Conservation (phyloP, 2,113 vertebrate genomes). For the Carassius carassius region DNA sequence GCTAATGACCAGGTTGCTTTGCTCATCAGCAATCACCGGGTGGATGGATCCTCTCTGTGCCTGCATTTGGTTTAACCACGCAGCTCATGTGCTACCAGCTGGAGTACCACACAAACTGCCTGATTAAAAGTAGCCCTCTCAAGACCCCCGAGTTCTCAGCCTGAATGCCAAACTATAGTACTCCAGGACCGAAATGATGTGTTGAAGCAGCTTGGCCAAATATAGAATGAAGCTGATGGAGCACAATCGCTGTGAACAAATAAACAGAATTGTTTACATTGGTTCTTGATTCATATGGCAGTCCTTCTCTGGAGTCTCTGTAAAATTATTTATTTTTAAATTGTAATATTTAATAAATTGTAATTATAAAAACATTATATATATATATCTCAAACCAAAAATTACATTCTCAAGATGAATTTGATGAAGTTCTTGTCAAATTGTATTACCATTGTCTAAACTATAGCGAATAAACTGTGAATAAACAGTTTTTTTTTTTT, state of each 20-base stretch:
- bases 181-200: constrained; percentile 20
- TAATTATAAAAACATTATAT: too few relatives aligned
- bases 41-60: constrained; percentile 2
- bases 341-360: neutral
- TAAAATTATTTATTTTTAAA: neutral
- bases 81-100: constrained; percentile 43
- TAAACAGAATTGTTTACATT: too few relatives aligned
- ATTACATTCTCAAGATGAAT: too few relatives aligned
- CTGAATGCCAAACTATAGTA: constrained; percentile 44
- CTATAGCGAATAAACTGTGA: too few relatives aligned
- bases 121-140: constrained; percentile 51
- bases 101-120: constrained; percentile 43
- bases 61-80: constrained; percentile 36
- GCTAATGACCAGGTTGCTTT: constrained; percentile 51
- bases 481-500: too few relatives aligned
- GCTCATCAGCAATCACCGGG: constrained; percentile 46
- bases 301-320: neutral
- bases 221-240: neutral
- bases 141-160: constrained; percentile 30
- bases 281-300: neutral
- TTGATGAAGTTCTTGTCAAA: too few relatives aligned
- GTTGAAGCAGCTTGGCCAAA: neutral
- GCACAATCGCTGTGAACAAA: neutral
- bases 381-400: too few relatives aligned
- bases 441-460: too few relatives aligned